These are phyloP conservation scores for Enteromius thamalakanensis DNA, from an alignment of 2,797 vertebrate species.

Conservation along the genomic window DNA sequence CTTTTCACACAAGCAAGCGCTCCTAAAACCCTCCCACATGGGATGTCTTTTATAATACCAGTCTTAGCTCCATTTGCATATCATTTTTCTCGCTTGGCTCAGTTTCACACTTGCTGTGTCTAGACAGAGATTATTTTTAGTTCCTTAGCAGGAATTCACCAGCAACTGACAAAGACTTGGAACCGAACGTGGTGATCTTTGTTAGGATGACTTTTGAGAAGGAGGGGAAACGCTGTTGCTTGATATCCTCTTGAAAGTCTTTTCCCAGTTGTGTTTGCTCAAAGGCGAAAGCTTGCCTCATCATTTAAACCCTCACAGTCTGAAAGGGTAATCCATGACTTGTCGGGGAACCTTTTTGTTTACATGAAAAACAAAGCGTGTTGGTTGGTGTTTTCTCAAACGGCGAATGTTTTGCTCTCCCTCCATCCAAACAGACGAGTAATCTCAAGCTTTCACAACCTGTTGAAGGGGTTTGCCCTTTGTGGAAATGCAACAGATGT, in stretches of 20 bases:
- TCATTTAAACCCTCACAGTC: constrained; percentile 52
- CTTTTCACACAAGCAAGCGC: constrained; percentile 8
- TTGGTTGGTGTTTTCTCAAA: constrained; percentile 73
- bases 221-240: constrained; percentile 45
- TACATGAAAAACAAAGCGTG: constrained; percentile 76
- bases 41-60: constrained; percentile 45
- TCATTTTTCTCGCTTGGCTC: constrained; percentile 58
- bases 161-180: constrained; percentile 53
- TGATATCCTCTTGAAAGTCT: constrained; percentile 54
- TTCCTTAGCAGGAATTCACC: constrained; percentile 54
- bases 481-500: constrained; percentile 79
- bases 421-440: constrained; percentile 60
- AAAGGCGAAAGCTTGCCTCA: constrained; percentile 56
- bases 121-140: constrained; percentile 64
- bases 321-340: constrained; percentile 73
- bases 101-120: constrained; percentile 59
- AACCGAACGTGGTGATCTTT: constrained; percentile 40
- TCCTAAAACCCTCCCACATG: constrained; percentile 45
- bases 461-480: constrained; percentile 60
- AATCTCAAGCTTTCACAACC: constrained; percentile 59
- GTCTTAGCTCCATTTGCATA: constrained; percentile 58
- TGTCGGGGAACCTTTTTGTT: constrained; percentile 72
- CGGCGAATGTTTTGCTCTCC: constrained; percentile 62
- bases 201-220: constrained; percentile 47
- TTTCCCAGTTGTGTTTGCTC: constrained; percentile 60